Base-by-base conservation (phyloP, 2,797 vertebrate genomes). In the Erethizon dorsatum region DNA sequence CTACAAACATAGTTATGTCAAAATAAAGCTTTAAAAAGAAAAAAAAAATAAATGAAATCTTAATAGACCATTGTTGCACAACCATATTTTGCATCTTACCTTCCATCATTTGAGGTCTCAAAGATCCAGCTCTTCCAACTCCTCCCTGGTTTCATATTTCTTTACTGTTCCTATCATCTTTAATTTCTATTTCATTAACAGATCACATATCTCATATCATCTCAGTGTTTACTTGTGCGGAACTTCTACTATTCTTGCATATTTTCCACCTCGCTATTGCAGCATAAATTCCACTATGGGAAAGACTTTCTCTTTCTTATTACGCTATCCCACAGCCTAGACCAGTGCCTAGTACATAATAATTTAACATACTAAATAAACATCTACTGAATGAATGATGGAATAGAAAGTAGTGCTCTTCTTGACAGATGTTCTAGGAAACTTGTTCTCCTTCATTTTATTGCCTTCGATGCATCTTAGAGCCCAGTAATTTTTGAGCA, bases 1-100 rank as follows among this genome's bases (percentile, higher is more conserved):
- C 98, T 98, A 97, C 98, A 98, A 98, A 97, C 98, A 98, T 99
- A 98, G 98, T 98, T 98, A 98, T 92, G 97, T 98, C 98, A 98
- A 99, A 99, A 99, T 99, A 99, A 99, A 98, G 97, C 98, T 98
- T 98, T 98, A 98, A 98, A 98, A 97, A 98, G 97, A 75, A 9
- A 78, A 41, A 78, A 41, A 77, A 52, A 31, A 50, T 24, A 73
- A 15, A 33, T 52, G 41, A 75, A 75, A 75, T 47, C 24, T 75
- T 47, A 28, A 75, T 26, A 47, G 24, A 14, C 41, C 24, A 26
- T 47, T 45, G 24, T 14, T 47, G 5, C 22, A 24, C 24, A 26
- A 28, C 26, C 41, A 24, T 28, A 28, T 75, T 75, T 75, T 47
- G 41, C 45, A 75, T 75, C 85, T 92, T 84, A 57, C 24, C 17